A percentile compares a stretch with the other conserved stretches of the same genome.
phyloP scores from a whole-genome alignment of 2,797 vertebrate species.

The Moxostoma hubbsi region DNA sequence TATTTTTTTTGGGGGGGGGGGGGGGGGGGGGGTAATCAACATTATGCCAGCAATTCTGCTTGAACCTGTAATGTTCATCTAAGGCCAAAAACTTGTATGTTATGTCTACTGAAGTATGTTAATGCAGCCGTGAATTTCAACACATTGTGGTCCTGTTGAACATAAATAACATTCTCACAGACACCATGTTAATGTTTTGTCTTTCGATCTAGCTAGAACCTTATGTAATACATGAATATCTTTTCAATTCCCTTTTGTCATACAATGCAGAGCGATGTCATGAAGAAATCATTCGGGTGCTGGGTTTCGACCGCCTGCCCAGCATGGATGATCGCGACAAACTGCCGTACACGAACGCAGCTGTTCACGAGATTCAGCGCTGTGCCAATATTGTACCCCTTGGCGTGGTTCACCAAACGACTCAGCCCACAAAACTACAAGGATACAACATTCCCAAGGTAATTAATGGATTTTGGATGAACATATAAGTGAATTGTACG shows the following conservation, averaged over 20 bases:
- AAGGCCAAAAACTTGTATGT: too few species aligned
- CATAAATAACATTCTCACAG: too few species aligned
- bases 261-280: conserved; percentile 48
- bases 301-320: conserved; percentile 52
- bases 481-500: not conserved
- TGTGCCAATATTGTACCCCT: conserved; percentile 49
- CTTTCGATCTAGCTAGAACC: too few species aligned
- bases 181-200: too few species aligned
- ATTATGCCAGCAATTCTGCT: too few species aligned
- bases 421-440: conserved; percentile 35
- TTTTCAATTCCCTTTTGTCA: not conserved
- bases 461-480: not conserved
- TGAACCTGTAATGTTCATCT: too few species aligned
- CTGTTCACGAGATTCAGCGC: conserved; percentile 56
- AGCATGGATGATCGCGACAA: conserved; percentile 46
- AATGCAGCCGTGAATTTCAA: too few species aligned
- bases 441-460: conserved; percentile 54
- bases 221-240: not conserved
- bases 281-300: conserved; percentile 48
- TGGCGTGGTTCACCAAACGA: conserved; percentile 37
- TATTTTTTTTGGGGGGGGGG: too few species aligned
- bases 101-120: too few species aligned
- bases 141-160: too few species aligned
- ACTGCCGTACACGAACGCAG: conserved; percentile 42
- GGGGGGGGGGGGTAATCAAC: too few species aligned